phyloP scores from a whole-genome alignment of 2,113 vertebrate species.

The Rhinolophus ferrumequinum region DNA sequence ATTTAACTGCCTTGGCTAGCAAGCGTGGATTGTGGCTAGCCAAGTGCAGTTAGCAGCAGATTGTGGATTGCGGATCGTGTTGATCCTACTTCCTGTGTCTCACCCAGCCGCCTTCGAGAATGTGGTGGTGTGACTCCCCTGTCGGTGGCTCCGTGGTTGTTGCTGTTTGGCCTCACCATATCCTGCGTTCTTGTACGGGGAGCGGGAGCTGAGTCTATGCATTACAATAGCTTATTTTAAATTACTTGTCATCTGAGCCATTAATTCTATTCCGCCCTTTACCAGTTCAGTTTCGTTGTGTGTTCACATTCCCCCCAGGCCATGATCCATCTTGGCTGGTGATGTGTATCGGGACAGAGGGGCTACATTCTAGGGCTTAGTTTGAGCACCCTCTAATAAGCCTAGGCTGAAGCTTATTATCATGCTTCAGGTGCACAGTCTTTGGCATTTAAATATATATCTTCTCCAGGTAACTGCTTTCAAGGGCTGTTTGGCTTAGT shows the following conservation, averaged over 20 bases:
- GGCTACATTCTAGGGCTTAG: not conserved
- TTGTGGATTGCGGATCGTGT: too few relatives aligned
- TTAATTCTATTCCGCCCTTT: not conserved
- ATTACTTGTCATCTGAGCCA: not conserved
- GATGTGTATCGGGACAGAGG: not conserved
- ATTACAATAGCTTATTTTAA: not conserved
- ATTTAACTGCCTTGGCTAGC: too few relatives aligned
- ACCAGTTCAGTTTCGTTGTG: not conserved
- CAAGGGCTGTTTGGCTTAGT: not conserved
- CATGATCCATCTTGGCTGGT: not conserved
- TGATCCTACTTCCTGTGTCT: too few relatives aligned
- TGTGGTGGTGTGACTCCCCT: too few relatives aligned
- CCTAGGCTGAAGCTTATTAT: not conserved
- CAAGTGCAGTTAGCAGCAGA: too few relatives aligned
- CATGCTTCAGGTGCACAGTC: not conserved
- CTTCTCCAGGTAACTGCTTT: not conserved
- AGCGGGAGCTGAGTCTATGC: too few relatives aligned
- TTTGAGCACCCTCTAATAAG: not conserved
- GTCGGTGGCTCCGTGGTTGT: too few relatives aligned
- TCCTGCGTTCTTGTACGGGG: too few relatives aligned
- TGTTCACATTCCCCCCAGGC: not conserved
- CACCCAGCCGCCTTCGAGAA: too few relatives aligned
- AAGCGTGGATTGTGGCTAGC: too few relatives aligned
- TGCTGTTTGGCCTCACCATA: too few relatives aligned
- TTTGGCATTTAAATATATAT: not conserved